phyloP scores from a whole-genome alignment of 2,113 vertebrate species.

The Ctenomys sociabilis region DNA sequence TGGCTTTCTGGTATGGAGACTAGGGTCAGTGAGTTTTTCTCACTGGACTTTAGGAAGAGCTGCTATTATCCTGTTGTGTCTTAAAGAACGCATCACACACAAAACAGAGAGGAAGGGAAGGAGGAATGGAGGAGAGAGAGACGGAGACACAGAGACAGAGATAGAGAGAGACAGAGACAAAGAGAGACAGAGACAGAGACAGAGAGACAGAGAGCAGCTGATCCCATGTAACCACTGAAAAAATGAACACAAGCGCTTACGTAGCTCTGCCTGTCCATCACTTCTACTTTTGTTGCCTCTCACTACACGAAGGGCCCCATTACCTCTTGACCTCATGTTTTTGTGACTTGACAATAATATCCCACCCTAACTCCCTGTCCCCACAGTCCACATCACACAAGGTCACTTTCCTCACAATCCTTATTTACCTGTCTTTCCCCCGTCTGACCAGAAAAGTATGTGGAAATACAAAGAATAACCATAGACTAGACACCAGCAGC shows the following conservation, averaged over 20 bases:
- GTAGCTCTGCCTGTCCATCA: background rate
- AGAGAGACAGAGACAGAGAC: background rate
- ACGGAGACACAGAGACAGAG: background rate
- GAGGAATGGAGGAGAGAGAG: background rate
- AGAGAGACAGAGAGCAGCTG: background rate
- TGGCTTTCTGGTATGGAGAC: background rate
- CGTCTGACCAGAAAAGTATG: background rate
- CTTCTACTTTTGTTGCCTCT: background rate
- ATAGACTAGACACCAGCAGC: background rate
- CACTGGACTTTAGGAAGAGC: background rate
- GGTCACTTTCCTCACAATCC: background rate
- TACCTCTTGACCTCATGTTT: background rate
- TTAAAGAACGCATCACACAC: background rate
- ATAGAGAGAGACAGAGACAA: background rate
- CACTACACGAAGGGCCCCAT: fast-evolving
- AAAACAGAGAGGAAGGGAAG: background rate
- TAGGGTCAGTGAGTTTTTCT: background rate
- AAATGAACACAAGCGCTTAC: background rate
- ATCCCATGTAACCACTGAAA: background rate
- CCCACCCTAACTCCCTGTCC: background rate
- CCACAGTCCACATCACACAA: background rate
- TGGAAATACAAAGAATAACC: background rate
- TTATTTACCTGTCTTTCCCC: background rate
- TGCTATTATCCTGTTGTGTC: background rate
- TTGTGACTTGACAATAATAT: background rate